Evolutionary conservation across 2,113 vertebrate genomes (phyloP).

Genomic region (Dasyurus viverrinus): DNA sequence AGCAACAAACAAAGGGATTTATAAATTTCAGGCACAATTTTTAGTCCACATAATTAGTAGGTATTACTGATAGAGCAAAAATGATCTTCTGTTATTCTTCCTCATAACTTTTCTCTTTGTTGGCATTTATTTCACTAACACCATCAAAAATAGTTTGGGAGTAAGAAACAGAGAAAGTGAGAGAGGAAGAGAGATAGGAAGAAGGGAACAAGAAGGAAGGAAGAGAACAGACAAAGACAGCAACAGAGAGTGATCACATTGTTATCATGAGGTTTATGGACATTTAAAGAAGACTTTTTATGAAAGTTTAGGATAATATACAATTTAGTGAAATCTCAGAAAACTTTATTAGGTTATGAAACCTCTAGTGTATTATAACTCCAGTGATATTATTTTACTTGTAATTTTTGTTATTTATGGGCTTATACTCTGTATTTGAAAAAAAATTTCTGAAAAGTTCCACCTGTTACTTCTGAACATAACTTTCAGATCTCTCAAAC

Average conservation of each 20-base stretch:
- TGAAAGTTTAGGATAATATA: neutral
- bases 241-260: neutral
- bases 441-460: slow-evolving; percentile 13
- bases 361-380: neutral
- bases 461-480: neutral
- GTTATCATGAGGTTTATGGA: neutral
- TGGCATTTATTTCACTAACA: neutral
- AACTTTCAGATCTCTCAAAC: neutral
- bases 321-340: neutral
- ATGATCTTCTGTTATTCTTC: neutral
- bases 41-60: neutral
- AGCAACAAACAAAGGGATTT: neutral
- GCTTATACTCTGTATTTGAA: neutral
- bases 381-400: neutral
- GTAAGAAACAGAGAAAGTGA: neutral
- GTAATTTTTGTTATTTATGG: neutral
- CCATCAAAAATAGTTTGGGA: neutral
- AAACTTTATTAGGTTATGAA: neutral
- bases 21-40: neutral
- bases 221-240: neutral
- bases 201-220: neutral
- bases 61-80: neutral
- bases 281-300: neutral
- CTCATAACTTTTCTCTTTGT: neutral
- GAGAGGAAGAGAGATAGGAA: neutral